Base-by-base conservation (phyloP, 2,888 invertebrate species). In the Amphimallon solstitiale region DNA sequence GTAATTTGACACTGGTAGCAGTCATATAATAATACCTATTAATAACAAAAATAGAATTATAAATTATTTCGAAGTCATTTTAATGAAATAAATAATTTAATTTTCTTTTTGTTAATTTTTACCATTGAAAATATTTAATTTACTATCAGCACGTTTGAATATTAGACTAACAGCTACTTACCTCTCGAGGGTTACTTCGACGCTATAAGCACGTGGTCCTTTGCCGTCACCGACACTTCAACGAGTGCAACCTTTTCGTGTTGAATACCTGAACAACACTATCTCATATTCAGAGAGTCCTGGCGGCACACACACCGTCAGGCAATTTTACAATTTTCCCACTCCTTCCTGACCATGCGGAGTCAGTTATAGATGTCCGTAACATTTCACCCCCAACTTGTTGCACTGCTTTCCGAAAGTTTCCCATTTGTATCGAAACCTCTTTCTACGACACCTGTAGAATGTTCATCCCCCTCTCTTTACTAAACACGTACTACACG, bases 281-380 rank as follows among this genome's bases (percentile, higher is more conserved):
- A 40, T 56, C 40, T 40, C 14, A 43, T 14, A 21, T 37, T 37
- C 19, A 9, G 52, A n/a, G 19, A 6, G 19, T 7, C 12, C 12
- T 15, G 15, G 35, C 17, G 23, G 49, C 14, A 5, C 40, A 40
- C 40, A n/a, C n/a, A n/a, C n/a, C n/a, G n/a, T n/a, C n/a, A n/a
- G 54, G 12, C 40, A 40, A 56, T 40, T 56, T 56, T 40, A 23
- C 56, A 56, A 56, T 56, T 56, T 34, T 23, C 56, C 56, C 14
- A 52, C 15, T 10, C 52, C n/a, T 14, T 7, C 40, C 23, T 40
- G 21, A 9, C 23, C 35, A 37, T 15, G 35, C 10, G 38, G 34
- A 15, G 7, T 19, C 6, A 40, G 56, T 54, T 38, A 38, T 40
- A 56, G 56, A 56, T 56, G 56, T 56, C 40, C 5, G 40, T 56